A percentile compares a stretch with the other conserved stretches of the same genome.
Evolutionary conservation across 2,113 vertebrate species (phyloP).

Genomic region (Sinocyclocheilus grahami): DNA sequence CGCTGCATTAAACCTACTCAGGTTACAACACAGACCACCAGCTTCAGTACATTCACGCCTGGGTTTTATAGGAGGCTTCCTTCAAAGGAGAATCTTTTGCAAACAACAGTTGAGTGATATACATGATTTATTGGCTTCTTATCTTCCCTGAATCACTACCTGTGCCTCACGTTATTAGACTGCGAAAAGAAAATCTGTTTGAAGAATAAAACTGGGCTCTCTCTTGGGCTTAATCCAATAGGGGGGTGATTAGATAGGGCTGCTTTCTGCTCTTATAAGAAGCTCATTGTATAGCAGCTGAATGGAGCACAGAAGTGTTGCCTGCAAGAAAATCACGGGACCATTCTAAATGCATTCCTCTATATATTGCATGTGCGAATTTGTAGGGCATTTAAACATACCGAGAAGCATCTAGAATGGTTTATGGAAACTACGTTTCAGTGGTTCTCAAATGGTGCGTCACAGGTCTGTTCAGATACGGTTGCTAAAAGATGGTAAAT

Average conservation of each 20-base stretch:
- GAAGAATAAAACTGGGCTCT: conserved; percentile 68
- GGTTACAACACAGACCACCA: not conserved
- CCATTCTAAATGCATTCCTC: conserved; percentile 63
- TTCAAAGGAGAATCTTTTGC: not conserved
- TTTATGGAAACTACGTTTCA: not conserved
- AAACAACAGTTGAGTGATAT: conserved; percentile 24
- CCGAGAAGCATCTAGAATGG: conserved; percentile 17
- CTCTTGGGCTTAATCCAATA: conserved; percentile 75
- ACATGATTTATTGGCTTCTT: conserved; percentile 35
- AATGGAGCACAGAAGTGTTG: conserved; percentile 65
- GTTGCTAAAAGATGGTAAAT: not conserved
- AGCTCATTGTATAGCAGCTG: conserved; percentile 70
- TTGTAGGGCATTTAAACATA: conserved; percentile 44
- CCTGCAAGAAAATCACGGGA: conserved; percentile 44
- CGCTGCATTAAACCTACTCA: not conserved
- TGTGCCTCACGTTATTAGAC: conserved; percentile 46
- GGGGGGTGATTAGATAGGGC: conserved; percentile 69
- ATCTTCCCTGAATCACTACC: conserved; percentile 28
- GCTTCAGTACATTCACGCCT: not conserved
- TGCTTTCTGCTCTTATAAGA: conserved; percentile 73
- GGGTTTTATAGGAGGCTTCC: not conserved
- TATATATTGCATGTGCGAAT: conserved; percentile 51
- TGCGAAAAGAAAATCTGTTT: conserved; percentile 64
- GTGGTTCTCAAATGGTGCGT: not conserved
- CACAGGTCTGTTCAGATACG: not conserved